Evolutionary conservation across 2,113 vertebrate species (phyloP).

Genomic region (Macrotis lagotis): DNA sequence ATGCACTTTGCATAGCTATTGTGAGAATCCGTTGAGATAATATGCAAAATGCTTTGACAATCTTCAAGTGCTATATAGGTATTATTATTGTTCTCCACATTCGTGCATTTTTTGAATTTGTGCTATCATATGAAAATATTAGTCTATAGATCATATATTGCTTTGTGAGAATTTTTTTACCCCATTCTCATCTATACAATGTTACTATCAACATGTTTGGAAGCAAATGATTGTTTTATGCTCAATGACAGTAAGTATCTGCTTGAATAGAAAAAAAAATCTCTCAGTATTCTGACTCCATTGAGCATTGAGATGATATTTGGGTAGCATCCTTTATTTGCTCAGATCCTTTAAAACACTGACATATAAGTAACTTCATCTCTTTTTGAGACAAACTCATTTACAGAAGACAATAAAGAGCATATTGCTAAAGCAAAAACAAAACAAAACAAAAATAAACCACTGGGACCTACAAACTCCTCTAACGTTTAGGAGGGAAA

Average conservation of each 20-base stretch:
- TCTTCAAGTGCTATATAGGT: neutral
- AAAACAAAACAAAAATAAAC: neutral
- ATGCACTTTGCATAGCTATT: neutral
- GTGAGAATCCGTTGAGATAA: neutral
- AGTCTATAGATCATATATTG: constrained; percentile 19
- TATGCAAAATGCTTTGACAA: neutral
- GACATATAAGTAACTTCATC: neutral
- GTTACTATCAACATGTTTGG: neutral
- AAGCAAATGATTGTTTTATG: constrained; percentile 17
- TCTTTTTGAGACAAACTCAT: neutral
- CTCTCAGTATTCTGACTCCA: neutral
- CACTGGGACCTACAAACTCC: neutral
- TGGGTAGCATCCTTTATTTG: neutral
- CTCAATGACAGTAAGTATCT: neutral
- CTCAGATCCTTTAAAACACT: neutral
- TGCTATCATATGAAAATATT: constrained; percentile 5
- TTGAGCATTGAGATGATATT: neutral
- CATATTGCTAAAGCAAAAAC: neutral
- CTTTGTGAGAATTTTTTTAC: constrained; percentile 7
- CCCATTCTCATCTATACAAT: neutral
- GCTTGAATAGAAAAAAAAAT: neutral
- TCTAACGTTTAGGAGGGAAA: neutral
- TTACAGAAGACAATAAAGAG: neutral
- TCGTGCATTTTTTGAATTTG: constrained; percentile 18
- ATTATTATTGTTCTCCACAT: constrained; percentile 23